A percentile compares a stretch with the other conserved stretches of the same genome.
These are phyloP conservation scores for Lathamus discolor DNA, from an alignment of 2,113 vertebrate species.

Conservation along the genomic window DNA sequence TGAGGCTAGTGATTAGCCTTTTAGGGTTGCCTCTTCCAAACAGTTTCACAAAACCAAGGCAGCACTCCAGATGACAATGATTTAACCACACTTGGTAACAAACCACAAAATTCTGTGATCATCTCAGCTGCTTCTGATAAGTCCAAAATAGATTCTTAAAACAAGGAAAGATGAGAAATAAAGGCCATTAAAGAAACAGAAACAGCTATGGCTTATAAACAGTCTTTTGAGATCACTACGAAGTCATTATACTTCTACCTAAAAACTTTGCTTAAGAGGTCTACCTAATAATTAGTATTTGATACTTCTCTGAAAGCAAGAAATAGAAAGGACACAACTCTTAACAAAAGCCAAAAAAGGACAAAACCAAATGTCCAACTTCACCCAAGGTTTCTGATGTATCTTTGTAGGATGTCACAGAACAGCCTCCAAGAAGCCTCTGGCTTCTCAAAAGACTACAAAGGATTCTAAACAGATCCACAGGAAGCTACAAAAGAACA, in stretches of 20 bases:
- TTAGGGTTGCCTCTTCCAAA: background rate
- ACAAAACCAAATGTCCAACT: background rate
- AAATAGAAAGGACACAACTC: background rate
- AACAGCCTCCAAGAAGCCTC: background rate
- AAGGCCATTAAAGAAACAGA: background rate
- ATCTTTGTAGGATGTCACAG: background rate
- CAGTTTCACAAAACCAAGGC: background rate
- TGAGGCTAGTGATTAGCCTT: background rate
- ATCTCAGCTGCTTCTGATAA: background rate
- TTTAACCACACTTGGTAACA: background rate
- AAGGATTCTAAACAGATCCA: background rate
- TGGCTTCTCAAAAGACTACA: background rate
- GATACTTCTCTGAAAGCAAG: background rate
- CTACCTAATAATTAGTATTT: background rate
- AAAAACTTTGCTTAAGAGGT: background rate
- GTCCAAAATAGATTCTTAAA: background rate
- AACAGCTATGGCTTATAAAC: background rate
- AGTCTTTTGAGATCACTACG: background rate
- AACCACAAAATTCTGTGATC: background rate
- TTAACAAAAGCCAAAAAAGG: background rate
- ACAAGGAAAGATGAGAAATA: background rate
- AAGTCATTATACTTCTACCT: background rate
- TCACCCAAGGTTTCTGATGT: background rate
- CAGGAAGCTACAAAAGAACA: background rate
- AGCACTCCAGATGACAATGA: background rate